Percentiles rank a stretch among this genome's conserved stretches.
Evolutionary conservation across 2,113 vertebrate genomes (phyloP).

Genomic region (Labeo rohita): DNA sequence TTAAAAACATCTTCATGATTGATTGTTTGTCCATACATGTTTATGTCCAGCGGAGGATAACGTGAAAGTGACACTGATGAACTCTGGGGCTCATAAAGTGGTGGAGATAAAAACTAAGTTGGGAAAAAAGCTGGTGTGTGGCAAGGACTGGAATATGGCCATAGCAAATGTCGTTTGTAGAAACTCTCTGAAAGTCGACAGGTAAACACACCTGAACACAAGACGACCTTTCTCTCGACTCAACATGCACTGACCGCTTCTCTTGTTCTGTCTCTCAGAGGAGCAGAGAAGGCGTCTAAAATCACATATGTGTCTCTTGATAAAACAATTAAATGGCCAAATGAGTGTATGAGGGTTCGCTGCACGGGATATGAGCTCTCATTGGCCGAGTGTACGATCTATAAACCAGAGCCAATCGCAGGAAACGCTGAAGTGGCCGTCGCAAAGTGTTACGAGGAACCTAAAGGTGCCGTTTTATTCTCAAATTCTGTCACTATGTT

Average conservation of each 20-base stretch:
- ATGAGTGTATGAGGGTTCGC: slow-evolving; percentile 73
- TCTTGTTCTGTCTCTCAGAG: slow-evolving; percentile 27
- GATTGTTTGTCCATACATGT: background rate
- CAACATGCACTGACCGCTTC: background rate
- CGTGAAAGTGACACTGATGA: background rate
- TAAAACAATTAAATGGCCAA: rapidly evolving
- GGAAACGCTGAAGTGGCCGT: slow-evolving; percentile 61
- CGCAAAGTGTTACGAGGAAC: slow-evolving; percentile 73
- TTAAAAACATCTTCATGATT: no score
- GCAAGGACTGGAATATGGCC: slow-evolving; percentile 61
- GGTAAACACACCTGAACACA: slow-evolving; percentile 20
- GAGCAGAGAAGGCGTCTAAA: slow-evolving; percentile 25
- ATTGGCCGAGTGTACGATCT: slow-evolving; percentile 84
- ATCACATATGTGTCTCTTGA: rapidly evolving
- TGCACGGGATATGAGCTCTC: slow-evolving; percentile 87
- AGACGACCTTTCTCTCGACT: background rate
- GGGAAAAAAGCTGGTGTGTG: slow-evolving; percentile 59
- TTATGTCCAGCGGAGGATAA: background rate
- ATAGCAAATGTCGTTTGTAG: slow-evolving; percentile 72
- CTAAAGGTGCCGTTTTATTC: background rate
- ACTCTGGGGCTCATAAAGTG: background rate
- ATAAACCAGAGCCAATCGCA: background rate
- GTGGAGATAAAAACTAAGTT: background rate
- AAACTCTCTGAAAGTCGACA: background rate
- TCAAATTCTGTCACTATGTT: background rate